Evolutionary conservation across 2,888 invertebrate genomes (phyloP), one percentile per base, ranked within the genome.

Genomic region (Drosophila nr. perissopoda): DNA sequence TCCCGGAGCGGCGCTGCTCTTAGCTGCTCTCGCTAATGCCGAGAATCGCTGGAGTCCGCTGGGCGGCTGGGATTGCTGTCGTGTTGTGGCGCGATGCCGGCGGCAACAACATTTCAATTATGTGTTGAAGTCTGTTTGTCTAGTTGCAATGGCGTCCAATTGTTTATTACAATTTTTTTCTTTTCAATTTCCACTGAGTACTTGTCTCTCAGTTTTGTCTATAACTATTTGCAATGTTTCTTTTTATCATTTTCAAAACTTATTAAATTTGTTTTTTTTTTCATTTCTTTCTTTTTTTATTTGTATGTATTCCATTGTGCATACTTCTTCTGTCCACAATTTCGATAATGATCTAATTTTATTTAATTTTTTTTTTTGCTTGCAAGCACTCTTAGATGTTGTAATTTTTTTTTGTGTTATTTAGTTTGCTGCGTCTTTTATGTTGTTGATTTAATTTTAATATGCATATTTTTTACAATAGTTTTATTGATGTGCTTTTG

Each of bases 381-480:
- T 54, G 40, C 53, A 54, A 38, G 10, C 62, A 61, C 56, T 62
- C 62, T 64, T 72, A 64, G 25, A 54, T 46, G 34, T 62, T 56
- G 38, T 38, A 33, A 51, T 57, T 25, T 31, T 34, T 79, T 74
- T 71, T 63, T 65, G 67, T 70, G 60, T 70, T 79, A 75, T 71
- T 71, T 64, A 61, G 38, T 58, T 62, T 81, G 83, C 77, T 89
- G 76, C 74, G 62, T 74, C 68, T 89, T 88, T 84, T 88, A 85
- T 82, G 88, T 90, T 85, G 85, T 90, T 85, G 90, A 88, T 88
- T 90, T 85, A 89, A 88, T 85, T 85, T 89, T 85, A 90, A 64
- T 62, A 27, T 36, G 29, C 27, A 38, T 65, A 62, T 66, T 79
- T 79, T 82, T 79, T 83, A 69, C 60, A 70, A 67, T 70, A 77